These are phyloP conservation scores for Calcarius lapponicus DNA, from an alignment of 2,797 vertebrate genomes.

Conservation along the genomic window DNA sequence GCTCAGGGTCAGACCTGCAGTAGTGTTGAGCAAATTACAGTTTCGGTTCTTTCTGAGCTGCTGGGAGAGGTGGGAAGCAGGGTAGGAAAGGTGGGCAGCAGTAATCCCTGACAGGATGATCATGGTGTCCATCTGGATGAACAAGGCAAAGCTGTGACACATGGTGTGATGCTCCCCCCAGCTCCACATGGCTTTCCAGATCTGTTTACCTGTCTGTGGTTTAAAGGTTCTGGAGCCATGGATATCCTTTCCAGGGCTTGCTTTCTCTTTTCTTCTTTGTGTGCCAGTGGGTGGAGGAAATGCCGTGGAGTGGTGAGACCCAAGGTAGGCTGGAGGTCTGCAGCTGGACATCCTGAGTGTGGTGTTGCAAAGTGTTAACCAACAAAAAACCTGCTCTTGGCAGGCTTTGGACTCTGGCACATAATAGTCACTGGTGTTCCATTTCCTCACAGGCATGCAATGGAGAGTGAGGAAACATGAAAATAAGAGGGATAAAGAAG, in stretches of 20 bases:
- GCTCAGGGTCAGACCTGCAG: neutral
- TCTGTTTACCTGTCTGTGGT: neutral
- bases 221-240: neutral
- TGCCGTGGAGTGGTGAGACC: rapidly evolving
- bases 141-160: neutral
- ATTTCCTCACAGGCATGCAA: neutral
- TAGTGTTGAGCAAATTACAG: neutral
- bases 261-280: neutral
- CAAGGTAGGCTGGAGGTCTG: neutral
- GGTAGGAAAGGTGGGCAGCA: neutral
- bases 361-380: neutral
- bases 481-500: neutral
- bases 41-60: neutral
- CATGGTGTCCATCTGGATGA: neutral
- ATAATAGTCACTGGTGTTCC: neutral
- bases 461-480: neutral
- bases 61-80: neutral
- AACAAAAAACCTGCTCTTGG: neutral
- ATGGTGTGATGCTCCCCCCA: neutral
- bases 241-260: neutral
- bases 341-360: rapidly evolving
- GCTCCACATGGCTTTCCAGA: neutral
- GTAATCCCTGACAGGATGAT: neutral
- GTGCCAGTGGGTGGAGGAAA: neutral
- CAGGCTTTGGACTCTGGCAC: neutral